Evolutionary conservation across 2,797 vertebrate genomes (phyloP), one percentile per base, ranked within the genome.

Genomic region (Zenarchopterus dispar): DNA sequence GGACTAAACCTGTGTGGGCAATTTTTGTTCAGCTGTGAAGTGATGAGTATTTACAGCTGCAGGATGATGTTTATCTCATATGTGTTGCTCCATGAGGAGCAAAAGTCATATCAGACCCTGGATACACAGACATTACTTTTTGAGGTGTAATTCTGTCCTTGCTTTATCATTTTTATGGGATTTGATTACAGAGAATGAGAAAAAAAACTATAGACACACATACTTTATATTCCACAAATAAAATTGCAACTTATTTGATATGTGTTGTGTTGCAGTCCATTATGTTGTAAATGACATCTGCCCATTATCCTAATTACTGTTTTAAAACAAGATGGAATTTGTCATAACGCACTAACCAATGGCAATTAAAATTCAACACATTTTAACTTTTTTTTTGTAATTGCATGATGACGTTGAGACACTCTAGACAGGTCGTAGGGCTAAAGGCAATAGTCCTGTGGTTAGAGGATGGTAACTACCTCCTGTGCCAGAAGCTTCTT

Each of bases 391-490:
- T 68, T 79, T 53, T 59, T 56, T 43, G 63, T 33, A 72, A 72
- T 56, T 58, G 67, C 73, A 18, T 49, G 18, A 55, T 60, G 78
- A 75, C 47, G 73, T 36, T 64, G 52, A 23, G 77, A 80, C 67
- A 77, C 53, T 24, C 72, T 60, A 57, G 56, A 10, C 24, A 59
- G n/a, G 56, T 86, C 82, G 85, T 86, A 88, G 45, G 52, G 78
- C 77, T 76, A 21, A 69, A 79, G 75, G 68, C 82, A 52, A 67
- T 56, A 64, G 84, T 70, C 51, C 49, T 89, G 90, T 89, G 89
- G 90, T 91, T 78, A 69, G 78, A 84, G 61, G 84, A 85, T 65
- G 10, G 88, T 89, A 89, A 90, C 85, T 87, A 87, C 83, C 79
- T 91, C 87, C 87, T 89, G 85, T 73, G 73, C 80, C 44, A 65